phyloP scores from a whole-genome alignment of 2,888 invertebrate genomes.

The Homarus gammarus region DNA sequence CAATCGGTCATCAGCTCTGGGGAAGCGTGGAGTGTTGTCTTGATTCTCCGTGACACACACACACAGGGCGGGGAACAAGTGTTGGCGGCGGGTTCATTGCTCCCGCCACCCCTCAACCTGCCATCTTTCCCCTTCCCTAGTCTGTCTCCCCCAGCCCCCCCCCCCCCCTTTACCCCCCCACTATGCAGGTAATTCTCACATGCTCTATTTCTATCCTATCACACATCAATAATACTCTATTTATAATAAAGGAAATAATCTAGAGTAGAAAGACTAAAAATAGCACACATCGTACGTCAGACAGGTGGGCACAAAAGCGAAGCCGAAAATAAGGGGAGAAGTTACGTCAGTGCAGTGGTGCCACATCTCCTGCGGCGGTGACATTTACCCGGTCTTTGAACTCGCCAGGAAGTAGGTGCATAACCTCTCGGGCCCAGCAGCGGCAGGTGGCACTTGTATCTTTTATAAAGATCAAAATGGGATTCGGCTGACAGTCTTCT shows the following conservation, averaged over 20 bases:
- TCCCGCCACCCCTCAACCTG: not conserved
- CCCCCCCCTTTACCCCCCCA: not conserved
- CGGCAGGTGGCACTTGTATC: not conserved
- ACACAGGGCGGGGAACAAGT: not conserved
- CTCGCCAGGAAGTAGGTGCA: constrained; percentile 47
- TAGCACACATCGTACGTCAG: constrained; percentile 41
- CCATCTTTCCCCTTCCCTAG: not conserved
- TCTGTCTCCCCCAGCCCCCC: not conserved
- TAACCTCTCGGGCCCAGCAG: not conserved
- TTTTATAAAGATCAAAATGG: not conserved
- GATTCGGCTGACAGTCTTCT: not conserved
- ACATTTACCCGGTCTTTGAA: constrained; percentile 53
- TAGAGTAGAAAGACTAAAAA: constrained; percentile 5
- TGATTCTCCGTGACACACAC: not conserved
- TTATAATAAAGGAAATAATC: not conserved
- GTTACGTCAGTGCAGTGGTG: constrained; percentile 43
- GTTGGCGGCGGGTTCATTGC: not conserved
- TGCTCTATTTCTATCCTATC: not conserved
- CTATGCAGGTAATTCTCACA: not conserved
- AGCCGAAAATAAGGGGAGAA: constrained; percentile 43
- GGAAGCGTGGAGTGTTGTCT: not conserved
- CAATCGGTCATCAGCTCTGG: no score
- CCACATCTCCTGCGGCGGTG: constrained; percentile 29
- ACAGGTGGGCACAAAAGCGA: constrained; percentile 17
- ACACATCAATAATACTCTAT: not conserved